Evolutionary conservation across 2,113 vertebrate species (phyloP), one percentile per base, ranked within the genome.

Genomic region (Chlorocebus sabaeus): DNA sequence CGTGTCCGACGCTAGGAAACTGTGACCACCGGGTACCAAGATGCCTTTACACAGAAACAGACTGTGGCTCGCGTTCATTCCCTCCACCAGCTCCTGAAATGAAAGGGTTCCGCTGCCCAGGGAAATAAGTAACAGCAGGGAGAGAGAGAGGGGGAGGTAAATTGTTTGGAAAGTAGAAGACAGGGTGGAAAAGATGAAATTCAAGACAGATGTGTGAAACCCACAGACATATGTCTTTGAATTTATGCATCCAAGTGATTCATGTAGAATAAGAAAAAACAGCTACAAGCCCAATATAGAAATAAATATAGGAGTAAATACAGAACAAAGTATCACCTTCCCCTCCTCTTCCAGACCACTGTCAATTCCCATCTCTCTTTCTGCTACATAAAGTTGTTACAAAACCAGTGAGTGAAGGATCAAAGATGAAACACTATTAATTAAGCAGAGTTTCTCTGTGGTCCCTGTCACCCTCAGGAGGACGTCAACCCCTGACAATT

Each of bases 201-300:
- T 98, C 90, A 97, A 98, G 97, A 98, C 98, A 98, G 98, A 98
- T 98, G 98, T 98, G 93, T 95, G 92, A 94, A 93, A 95, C 89
- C 90, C 48, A 4, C 93, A 97, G 97, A 97, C 97, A 97, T 90
- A 97, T 95, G 96, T 96, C 97, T 96, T 97, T 97, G 96, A 97
- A 96, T 97, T 97, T 96, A 97, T 92, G 97, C 92, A 92, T 96
- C 95, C 80, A 92, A 97, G 73, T 95, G 95, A 96, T 95, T 97
- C 92, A 73, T 92, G 96, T 79, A 97, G 95, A 96, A 38, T 93
- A 84, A 93, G 85, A 10, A 17, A 18, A 52, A 59, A 91, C 92
- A 84, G 57, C 75, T 57, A 68, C 40, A 61, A 43, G 67, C 43
- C 64, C 64, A 50, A 68, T 89, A 85, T 8, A 94, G 97, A 96